A percentile compares a stretch with the other conserved stretches of the same genome.
Evolutionary conservation across 2,797 vertebrate genomes (phyloP).

Genomic region (Taeniopygia guttata): DNA sequence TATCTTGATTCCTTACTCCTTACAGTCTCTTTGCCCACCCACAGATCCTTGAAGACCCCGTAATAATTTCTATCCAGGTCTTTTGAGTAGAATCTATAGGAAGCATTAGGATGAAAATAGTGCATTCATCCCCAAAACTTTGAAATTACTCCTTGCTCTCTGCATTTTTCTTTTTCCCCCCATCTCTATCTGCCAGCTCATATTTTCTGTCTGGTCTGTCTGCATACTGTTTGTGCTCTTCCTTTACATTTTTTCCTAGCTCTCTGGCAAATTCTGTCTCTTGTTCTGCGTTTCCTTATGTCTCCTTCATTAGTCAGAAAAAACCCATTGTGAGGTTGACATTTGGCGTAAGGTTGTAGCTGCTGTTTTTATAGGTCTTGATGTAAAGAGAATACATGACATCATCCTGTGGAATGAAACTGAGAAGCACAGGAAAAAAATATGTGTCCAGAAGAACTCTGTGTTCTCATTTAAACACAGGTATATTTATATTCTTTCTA

Average conservation of each 20-base stretch:
- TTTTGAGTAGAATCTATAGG: not conserved
- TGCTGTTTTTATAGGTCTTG: not conserved
- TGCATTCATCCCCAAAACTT: not conserved
- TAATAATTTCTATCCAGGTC: not conserved
- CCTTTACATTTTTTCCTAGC: not conserved
- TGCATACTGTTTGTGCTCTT: not conserved
- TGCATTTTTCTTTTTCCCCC: not conserved
- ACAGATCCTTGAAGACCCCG: not conserved
- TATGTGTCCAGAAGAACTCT: not conserved
- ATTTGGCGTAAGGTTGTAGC: not conserved
- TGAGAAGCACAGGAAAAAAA: not conserved
- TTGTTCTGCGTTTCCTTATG: not conserved
- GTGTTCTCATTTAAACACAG: not conserved
- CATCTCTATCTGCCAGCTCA: not conserved
- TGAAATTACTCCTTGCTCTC: not conserved
- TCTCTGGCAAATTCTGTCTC: not conserved
- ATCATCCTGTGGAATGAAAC: not conserved
- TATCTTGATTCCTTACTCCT: not conserved
- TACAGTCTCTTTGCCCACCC: not conserved
- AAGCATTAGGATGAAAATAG: not conserved
- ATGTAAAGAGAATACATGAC: not conserved
- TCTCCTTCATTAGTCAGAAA: not conserved
- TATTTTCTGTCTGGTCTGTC: not conserved
- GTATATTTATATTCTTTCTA: not conserved
- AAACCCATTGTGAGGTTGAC: not conserved